These are phyloP conservation scores for Caenorhabditis tropicalis DNA, from an alignment of 1,140 invertebrate genomes.

Conservation along the genomic window DNA sequence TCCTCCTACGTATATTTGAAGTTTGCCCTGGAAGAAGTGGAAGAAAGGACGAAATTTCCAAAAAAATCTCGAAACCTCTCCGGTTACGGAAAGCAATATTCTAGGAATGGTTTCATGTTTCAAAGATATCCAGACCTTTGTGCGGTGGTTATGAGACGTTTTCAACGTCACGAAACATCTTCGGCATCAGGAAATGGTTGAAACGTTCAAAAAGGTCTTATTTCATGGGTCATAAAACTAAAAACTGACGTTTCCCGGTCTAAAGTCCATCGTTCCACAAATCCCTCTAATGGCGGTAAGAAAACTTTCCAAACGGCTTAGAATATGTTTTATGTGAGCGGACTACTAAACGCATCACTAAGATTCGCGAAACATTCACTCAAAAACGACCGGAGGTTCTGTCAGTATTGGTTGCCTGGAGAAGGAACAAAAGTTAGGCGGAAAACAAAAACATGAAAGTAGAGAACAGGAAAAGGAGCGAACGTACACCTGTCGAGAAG, in stretches of 20 bases:
- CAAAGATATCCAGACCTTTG: constrained; percentile 34
- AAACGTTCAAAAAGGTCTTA: constrained; percentile 18
- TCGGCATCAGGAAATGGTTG: background rate
- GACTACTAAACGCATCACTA: constrained; percentile 1
- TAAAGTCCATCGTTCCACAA: constrained; percentile 3
- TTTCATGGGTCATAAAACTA: constrained; percentile 31
- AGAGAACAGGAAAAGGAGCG: background rate
- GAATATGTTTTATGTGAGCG: constrained; percentile 34
- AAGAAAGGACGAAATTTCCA: background rate
- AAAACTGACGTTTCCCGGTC: background rate
- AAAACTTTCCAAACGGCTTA: constrained; percentile 13
- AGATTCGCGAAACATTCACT: constrained; percentile 33
- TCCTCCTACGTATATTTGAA: constrained; percentile 24
- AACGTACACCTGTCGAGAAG: constrained; percentile 4
- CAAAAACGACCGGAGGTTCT: constrained; percentile 7
- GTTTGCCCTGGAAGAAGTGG: background rate
- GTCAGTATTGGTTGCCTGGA: background rate
- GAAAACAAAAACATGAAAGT: background rate
- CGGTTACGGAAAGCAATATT: constrained; percentile 43
- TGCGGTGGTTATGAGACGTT: constrained; percentile 27
- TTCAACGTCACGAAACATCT: constrained; percentile 40
- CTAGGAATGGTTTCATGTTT: constrained; percentile 36
- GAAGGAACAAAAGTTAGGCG: background rate
- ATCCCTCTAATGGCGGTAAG: background rate
- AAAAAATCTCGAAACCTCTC: constrained; percentile 42